Percentiles rank a stretch among this genome's conserved stretches.
Evolutionary conservation across 1,140 invertebrate species (phyloP).

Genomic region (Bicyclus anynana): DNA sequence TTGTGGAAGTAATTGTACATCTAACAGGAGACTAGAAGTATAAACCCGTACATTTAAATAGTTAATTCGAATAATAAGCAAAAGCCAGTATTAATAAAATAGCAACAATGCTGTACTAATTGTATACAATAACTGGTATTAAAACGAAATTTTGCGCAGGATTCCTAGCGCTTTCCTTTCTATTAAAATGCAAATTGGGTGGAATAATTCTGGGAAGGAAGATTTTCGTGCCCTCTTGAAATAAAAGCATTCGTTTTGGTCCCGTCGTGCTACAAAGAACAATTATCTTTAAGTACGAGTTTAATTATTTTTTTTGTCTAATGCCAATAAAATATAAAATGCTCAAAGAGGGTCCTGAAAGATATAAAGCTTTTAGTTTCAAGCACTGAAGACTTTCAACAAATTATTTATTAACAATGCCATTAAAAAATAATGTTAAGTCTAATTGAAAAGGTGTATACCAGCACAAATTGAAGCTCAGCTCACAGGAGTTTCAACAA

Average conservation of each 20-base stretch:
- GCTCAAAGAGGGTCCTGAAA: no score
- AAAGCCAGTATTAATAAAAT: neutral
- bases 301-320: neutral
- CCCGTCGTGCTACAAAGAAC: conserved; percentile 11
- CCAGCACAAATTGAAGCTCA: no score
- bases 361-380: no score
- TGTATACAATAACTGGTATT: conserved; percentile 3
- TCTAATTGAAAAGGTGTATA: no score
- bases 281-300: neutral
- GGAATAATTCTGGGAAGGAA: conserved; percentile 3
- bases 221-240: conserved; percentile 6
- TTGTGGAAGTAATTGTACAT: no score
- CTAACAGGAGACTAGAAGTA: no score
- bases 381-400: no score
- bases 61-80: neutral
- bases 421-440: no score
- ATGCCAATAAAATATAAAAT: neutral
- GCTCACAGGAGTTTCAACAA: no score
- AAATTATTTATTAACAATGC: no score
- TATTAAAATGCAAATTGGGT: conserved; percentile 10
- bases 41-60: neutral
- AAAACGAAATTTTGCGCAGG: conserved; percentile 7
- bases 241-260: conserved; percentile 2
- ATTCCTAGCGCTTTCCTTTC: conserved; percentile 6
- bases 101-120: neutral